These are phyloP conservation scores for Arion vulgaris DNA, from an alignment of 1,140 invertebrate genomes.

Conservation along the genomic window DNA sequence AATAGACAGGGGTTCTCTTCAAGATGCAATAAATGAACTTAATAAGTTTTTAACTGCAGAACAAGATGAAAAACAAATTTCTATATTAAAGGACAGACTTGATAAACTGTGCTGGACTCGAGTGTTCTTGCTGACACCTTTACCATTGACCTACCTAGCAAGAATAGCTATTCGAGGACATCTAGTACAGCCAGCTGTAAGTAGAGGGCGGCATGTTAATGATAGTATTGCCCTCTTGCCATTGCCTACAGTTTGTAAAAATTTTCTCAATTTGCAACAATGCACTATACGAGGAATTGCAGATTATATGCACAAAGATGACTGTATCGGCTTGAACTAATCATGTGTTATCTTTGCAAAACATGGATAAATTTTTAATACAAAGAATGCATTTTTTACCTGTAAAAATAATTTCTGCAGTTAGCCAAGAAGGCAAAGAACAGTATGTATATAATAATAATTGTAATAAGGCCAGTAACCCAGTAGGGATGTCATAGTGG, in stretches of 20 bases:
- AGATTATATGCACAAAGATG: background rate
- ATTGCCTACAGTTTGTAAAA: slow-evolving; percentile 8
- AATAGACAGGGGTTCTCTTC: slow-evolving; percentile 1
- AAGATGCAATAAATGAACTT: slow-evolving; percentile 25
- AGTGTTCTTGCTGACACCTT: background rate
- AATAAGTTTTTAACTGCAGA: background rate
- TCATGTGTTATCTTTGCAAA: too few species aligned
- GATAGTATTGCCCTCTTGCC: slow-evolving; percentile 1
- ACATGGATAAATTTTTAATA: too few species aligned
- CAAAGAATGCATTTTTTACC: too few species aligned
- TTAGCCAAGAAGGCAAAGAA: too few species aligned
- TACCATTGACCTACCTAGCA: slow-evolving; percentile 15
- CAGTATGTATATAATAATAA: too few species aligned
- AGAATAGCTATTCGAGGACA: slow-evolving; percentile 21
- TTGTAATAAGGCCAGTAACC: too few species aligned
- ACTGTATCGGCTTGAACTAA: too few species aligned
- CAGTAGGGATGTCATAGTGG: too few species aligned
- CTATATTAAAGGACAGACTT: background rate
- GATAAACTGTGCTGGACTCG: slow-evolving; percentile 11
- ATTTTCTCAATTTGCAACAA: slow-evolving; percentile 18
- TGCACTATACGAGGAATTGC: slow-evolving; percentile 20
- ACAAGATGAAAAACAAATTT: background rate
- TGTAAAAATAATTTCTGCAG: too few species aligned
- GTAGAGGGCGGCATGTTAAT: slow-evolving; percentile 6
- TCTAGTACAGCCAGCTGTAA: background rate